Evolutionary conservation across 2,113 vertebrate genomes (phyloP), one percentile per base, ranked within the genome.

Genomic region (Carassius gibelio): DNA sequence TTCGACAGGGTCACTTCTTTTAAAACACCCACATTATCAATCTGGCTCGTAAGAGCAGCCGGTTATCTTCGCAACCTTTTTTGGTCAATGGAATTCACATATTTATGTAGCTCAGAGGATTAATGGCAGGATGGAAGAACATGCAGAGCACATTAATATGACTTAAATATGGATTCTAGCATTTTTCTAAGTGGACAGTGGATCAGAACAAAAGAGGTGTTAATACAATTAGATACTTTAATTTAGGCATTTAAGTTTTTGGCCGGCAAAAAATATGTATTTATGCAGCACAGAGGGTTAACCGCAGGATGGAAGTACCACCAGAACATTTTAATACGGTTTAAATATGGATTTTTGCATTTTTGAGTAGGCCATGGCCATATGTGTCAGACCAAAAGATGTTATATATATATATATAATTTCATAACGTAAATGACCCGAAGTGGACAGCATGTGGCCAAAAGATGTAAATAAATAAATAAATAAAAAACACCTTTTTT

Each of bases 151-250:
- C 57, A 30, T 79, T 85, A 87, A 87, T 76, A 26, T 34, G 57
- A 42, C 17, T 77, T 80, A 76, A 76, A 72, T 86, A 81, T 71
- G 77, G 36, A 50, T 42, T 42, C 6, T 76, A 14, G 66, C 42
- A 76, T 87, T 90, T 88, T 90, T 88, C 76, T 80, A 88, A 91
- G 88, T 90, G 90, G 88, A 71, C 83, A 62, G 87, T 75, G 7
- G 45, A 78, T 45, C 64, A 42, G 81, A 81, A 82, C 42, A 89
- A 72, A 91, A 88, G 90, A 90, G 88, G 81, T 17, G 7, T 2
- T n/a, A 21, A 68, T 19, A 17, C 66, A 4, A 69, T 36, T 8
- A 9, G 36, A n/a, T 42, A 17, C 68, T 71, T 42, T 42, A 4
- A 38, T 71, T 38, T 38, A 11, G 36, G 9, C 8, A 71, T 38